phyloP scores from a whole-genome alignment of 2,113 vertebrate genomes.

The Eulemur macaco region DNA sequence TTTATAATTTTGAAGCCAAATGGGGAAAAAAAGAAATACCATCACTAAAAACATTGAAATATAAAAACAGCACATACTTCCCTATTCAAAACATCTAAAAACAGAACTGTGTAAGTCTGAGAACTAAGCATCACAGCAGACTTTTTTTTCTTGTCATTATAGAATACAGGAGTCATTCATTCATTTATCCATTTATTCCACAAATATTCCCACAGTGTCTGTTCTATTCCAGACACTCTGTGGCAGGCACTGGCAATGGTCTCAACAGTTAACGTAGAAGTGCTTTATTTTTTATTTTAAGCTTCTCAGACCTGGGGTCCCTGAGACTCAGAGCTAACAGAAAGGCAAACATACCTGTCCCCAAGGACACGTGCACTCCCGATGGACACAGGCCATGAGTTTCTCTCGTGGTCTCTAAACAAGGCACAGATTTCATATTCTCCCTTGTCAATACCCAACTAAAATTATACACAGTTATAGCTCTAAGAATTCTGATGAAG shows the following conservation, averaged over 20 bases:
- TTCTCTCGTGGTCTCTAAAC: neutral
- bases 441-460: neutral
- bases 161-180: neutral
- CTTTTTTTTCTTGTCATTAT: neutral
- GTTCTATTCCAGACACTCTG: neutral
- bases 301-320: neutral
- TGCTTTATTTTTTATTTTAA: conserved; percentile 3
- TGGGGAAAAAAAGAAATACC: neutral
- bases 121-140: neutral
- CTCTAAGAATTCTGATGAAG: neutral
- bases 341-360: neutral
- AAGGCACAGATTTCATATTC: neutral
- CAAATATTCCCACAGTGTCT: neutral
- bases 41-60: neutral
- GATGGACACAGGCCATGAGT: neutral
- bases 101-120: neutral
- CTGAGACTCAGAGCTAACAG: neutral
- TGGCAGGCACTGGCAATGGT: neutral
- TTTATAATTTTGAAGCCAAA: neutral
- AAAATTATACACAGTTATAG: neutral
- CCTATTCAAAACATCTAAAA: neutral
- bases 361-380: neutral
- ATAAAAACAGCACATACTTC: neutral
- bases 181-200: neutral
- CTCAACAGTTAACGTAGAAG: neutral